phyloP scores from a whole-genome alignment of 2,113 vertebrate genomes.

The Colius striatus region DNA sequence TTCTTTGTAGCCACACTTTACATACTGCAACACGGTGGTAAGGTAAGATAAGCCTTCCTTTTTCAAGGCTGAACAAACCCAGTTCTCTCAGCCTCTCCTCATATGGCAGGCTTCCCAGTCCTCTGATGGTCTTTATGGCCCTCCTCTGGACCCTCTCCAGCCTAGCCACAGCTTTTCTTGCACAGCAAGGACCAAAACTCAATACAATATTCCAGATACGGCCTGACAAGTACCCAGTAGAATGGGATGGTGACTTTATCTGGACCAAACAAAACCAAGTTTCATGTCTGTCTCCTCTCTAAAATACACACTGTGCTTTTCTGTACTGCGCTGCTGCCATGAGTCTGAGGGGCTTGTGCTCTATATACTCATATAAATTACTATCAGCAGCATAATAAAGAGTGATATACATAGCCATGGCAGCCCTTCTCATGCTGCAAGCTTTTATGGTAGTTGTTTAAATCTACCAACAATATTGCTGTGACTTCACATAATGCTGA shows the following conservation, averaged over 20 bases:
- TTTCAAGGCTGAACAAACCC: not conserved
- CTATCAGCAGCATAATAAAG: not conserved
- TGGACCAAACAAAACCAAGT: not conserved
- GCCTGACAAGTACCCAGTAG: not conserved
- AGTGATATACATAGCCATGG: not conserved
- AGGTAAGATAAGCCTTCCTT: no score
- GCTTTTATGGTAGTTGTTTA: slow-evolving; percentile 30
- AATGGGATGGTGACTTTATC: not conserved
- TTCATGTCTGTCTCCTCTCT: not conserved
- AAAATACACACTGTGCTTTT: not conserved
- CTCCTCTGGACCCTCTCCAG: not conserved
- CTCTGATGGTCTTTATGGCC: not conserved
- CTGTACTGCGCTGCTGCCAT: not conserved
- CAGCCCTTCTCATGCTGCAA: not conserved
- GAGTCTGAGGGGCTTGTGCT: not conserved
- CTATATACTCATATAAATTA: not conserved
- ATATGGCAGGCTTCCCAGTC: not conserved
- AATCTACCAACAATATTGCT: not conserved
- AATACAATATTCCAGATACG: not conserved
- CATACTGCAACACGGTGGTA: not conserved
- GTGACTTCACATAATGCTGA: not conserved
- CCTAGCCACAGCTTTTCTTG: not conserved
- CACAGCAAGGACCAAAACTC: not conserved
- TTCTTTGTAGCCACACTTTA: not conserved
- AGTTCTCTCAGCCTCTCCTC: not conserved